Conservation (phyloP, 2,113 vertebrate genomes). For the Galbula dea region DNA sequence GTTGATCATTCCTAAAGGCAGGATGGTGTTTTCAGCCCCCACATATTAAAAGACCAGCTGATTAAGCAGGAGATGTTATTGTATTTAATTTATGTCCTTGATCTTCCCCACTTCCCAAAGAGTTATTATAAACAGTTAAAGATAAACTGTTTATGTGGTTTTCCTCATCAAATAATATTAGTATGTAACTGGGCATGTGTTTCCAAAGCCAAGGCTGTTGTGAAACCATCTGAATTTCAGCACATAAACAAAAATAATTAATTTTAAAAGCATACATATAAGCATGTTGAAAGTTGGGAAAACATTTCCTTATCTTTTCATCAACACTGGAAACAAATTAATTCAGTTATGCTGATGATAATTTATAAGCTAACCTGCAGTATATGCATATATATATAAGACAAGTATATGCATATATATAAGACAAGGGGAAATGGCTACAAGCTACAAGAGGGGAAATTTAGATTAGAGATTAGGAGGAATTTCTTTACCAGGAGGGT, state of each 20-base stretch:
- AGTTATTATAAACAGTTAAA: conserved; percentile 13
- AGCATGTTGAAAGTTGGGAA: background rate
- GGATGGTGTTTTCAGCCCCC: background rate
- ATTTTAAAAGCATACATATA: background rate
- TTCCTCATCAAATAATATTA: background rate
- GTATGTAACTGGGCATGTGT: background rate
- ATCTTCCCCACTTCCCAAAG: background rate
- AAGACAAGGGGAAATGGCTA: no score
- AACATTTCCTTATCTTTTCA: background rate
- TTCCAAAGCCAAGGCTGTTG: background rate
- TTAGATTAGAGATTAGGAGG: no score
- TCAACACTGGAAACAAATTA: background rate
- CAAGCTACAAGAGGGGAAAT: no score
- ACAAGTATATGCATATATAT: background rate
- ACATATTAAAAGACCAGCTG: background rate
- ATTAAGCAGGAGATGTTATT: background rate
- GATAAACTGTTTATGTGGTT: background rate
- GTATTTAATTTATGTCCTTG: background rate
- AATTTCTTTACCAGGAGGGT: no score
- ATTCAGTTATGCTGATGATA: background rate
- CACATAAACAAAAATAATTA: background rate
- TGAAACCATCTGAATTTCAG: background rate
- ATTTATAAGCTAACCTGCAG: background rate
- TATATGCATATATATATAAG: no score
- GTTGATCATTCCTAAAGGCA: background rate